phyloP scores from a whole-genome alignment of 2,797 vertebrate species.

The Vireo griseus region DNA sequence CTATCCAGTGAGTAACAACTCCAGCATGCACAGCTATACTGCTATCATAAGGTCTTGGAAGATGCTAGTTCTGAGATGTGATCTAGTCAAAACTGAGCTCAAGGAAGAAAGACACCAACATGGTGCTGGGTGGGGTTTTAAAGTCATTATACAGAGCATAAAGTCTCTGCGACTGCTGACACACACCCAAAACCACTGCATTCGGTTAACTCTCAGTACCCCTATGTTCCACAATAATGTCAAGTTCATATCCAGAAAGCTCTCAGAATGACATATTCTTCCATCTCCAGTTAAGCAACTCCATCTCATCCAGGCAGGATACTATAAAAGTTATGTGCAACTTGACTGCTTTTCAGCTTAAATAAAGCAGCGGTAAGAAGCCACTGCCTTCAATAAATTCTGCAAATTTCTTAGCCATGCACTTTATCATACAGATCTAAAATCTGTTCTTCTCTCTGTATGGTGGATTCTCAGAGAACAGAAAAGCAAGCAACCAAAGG shows the following conservation, averaged over 20 bases:
- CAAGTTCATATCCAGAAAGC: neutral
- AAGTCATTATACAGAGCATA: neutral
- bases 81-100: neutral
- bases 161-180: neutral
- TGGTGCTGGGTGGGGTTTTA: neutral
- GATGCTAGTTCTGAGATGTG: neutral
- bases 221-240: neutral
- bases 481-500: neutral
- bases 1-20: neutral
- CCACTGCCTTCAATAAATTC: neutral
- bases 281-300: neutral
- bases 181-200: neutral
- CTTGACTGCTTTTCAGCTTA: neutral
- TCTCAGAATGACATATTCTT: neutral
- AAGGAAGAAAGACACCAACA: neutral
- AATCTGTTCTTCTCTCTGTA: neutral
- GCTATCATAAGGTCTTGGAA: neutral
- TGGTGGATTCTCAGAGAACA: neutral
- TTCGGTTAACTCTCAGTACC: neutral
- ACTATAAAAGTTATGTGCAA: neutral
- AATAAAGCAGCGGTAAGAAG: neutral
- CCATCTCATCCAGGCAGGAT: neutral
- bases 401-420: neutral
- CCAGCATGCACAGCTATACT: neutral
- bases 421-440: neutral